phyloP scores from a whole-genome alignment of 1,140 invertebrate genomes.

The Asobara japonica region DNA sequence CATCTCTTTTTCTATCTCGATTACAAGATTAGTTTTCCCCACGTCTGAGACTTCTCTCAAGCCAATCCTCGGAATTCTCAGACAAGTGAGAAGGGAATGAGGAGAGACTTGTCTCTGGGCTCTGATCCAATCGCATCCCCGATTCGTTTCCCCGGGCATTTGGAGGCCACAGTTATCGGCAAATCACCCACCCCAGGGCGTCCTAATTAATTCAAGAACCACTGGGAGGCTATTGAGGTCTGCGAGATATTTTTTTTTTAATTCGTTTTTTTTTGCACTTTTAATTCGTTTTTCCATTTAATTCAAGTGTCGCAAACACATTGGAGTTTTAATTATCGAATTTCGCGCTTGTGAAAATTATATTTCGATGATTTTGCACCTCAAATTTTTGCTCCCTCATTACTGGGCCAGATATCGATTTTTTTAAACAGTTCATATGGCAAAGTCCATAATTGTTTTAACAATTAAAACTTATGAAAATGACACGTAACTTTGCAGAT shows the following conservation, averaged over 20 bases:
- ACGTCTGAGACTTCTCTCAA: constrained; percentile 1
- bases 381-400: neutral
- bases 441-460: no score
- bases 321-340: neutral
- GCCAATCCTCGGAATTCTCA: constrained; percentile 4
- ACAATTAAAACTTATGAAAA: neutral
- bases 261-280: neutral
- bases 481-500: neutral
- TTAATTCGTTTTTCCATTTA: neutral
- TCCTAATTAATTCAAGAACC: constrained; percentile 13
- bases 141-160: constrained; percentile 16
- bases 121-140: constrained; percentile 11
- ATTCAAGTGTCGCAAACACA: neutral
- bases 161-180: constrained; percentile 6
- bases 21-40: constrained; percentile 15
- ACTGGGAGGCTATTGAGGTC: neutral
- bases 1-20: constrained; percentile 6
- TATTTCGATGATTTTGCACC: neutral
- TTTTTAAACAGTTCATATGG: no score
- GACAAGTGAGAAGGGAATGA: neutral
- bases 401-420: no score
- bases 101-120: neutral
- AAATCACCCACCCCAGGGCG: neutral
- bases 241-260: neutral
- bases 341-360: neutral